Evolutionary conservation across 2,113 vertebrate species (phyloP).

Genomic region (Triplophysa dalaica): DNA sequence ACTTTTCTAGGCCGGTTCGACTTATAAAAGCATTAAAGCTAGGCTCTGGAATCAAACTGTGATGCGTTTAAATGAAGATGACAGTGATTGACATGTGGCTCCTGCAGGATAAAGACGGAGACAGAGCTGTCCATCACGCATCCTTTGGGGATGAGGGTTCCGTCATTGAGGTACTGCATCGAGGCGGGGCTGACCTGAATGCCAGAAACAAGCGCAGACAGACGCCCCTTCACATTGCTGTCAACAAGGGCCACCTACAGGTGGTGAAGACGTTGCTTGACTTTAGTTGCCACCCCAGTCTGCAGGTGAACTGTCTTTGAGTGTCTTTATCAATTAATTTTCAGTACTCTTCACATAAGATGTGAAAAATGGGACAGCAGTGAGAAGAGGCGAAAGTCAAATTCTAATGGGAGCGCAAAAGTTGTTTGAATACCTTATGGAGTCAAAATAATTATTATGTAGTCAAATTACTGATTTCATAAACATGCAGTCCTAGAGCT

Average conservation of each 20-base stretch:
- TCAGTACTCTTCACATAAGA: not conserved
- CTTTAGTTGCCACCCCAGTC: conserved; percentile 96
- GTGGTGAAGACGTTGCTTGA: conserved; percentile 97
- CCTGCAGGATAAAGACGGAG: conserved; percentile 94
- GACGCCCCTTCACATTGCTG: conserved; percentile 95
- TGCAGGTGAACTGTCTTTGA: conserved; percentile 81
- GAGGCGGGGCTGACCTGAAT: conserved; percentile 94
- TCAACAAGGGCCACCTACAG: conserved; percentile 98
- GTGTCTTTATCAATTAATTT: not conserved
- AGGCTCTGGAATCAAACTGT: not conserved
- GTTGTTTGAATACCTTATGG: no score
- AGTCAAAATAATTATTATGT: no score
- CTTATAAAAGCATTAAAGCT: not conserved
- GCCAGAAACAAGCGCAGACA: conserved; percentile 96
- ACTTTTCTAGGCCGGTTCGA: not conserved
- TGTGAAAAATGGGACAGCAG: no score
- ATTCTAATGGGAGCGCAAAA: no score
- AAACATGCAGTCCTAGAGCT: not conserved
- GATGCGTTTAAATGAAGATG: not conserved
- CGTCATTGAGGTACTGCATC: conserved; percentile 95
- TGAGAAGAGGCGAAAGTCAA: no score
- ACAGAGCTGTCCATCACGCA: conserved; percentile 96
- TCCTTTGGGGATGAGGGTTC: conserved; percentile 96
- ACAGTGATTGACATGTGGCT: conserved; percentile 34
- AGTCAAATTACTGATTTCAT: not conserved